phyloP scores from a whole-genome alignment of 2,797 vertebrate genomes.

The Sebastes flavidus region DNA sequence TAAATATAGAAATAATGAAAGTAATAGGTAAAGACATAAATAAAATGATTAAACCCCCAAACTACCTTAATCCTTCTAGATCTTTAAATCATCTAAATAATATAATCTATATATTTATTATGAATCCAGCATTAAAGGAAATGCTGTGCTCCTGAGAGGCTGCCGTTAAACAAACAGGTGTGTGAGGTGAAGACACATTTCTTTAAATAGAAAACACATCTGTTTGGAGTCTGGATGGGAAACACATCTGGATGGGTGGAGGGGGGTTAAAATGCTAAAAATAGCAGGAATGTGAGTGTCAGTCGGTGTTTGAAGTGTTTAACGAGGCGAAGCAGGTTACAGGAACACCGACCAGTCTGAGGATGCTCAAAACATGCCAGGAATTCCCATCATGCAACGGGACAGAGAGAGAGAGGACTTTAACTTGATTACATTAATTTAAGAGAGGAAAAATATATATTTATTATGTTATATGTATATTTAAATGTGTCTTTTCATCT shows the following conservation, averaged over 20 bases:
- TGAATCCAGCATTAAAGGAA: neutral
- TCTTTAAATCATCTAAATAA: neutral
- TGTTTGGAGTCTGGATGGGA: neutral
- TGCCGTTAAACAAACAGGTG: constrained; percentile 26
- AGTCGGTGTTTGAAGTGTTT: neutral
- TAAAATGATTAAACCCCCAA: no score
- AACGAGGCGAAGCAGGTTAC: neutral
- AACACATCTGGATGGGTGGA: neutral
- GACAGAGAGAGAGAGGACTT: neutral
- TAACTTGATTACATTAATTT: neutral
- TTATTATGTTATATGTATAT: no score
- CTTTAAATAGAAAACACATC: constrained; percentile 40
- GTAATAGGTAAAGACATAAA: no score
- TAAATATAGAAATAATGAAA: no score
- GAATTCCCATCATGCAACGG: neutral
- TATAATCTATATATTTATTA: no score
- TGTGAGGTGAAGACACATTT: constrained; percentile 24
- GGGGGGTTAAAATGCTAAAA: constrained; percentile 3
- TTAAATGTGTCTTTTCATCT: no score
- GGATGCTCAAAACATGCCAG: neutral
- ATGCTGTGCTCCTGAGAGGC: neutral
- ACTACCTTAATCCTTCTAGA: neutral
- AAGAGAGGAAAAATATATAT: no score
- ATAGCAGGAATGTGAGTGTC: constrained; percentile 9
- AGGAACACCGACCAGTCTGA: neutral